Evolutionary conservation across 2,797 vertebrate species (phyloP).

Genomic region (Toxotes lorentzi): DNA sequence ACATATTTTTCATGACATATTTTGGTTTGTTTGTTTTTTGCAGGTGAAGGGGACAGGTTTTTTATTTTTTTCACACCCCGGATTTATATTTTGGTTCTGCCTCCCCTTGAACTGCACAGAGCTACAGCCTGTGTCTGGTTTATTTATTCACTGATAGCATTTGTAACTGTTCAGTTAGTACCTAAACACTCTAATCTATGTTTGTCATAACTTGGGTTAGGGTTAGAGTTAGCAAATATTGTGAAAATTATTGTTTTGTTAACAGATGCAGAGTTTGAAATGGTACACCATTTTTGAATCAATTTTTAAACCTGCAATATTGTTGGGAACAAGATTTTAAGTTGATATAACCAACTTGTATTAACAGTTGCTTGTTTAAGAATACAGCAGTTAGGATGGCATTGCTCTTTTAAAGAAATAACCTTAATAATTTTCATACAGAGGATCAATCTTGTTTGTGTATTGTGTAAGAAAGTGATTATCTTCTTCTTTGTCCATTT

Average conservation of each 20-base stretch:
- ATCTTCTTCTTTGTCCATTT: constrained; percentile 5
- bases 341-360: background rate
- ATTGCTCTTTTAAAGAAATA: background rate
- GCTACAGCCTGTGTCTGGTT: background rate
- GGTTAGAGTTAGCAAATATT: background rate
- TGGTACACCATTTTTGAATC: background rate
- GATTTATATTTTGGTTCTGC: background rate
- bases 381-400: background rate
- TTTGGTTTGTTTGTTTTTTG: background rate
- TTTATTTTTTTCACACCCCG: background rate
- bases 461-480: background rate
- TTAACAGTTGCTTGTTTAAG: background rate
- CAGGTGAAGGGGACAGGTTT: background rate
- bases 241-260: background rate
- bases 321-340: background rate
- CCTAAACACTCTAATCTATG: background rate
- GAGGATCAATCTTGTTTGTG: background rate
- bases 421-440: background rate
- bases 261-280: background rate
- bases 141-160: background rate
- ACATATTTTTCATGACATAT: constrained; percentile 20
- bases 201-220: background rate
- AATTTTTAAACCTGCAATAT: background rate
- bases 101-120: too few species aligned
- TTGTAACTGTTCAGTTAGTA: background rate